Evolutionary conservation across 2,113 vertebrate genomes (phyloP).

Genomic region (Zeus faber): DNA sequence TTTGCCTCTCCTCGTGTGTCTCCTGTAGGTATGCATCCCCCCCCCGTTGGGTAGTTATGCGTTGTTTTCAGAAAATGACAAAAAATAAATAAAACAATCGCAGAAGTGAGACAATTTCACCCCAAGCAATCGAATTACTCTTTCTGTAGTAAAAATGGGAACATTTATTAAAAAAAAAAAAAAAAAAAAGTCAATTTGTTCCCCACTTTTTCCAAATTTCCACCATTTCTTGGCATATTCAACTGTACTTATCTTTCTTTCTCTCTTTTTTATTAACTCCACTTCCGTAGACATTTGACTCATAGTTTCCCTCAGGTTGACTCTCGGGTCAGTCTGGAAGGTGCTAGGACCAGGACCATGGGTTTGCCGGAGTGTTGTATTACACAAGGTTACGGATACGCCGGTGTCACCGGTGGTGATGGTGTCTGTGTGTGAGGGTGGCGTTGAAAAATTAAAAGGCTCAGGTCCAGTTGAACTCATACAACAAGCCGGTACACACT

Average conservation of each 20-base stretch:
- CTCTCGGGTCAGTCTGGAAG: conserved; percentile 17
- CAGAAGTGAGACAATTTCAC: too few species aligned
- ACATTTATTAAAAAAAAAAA: too few species aligned
- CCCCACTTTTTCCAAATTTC: neutral
- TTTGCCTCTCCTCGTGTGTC: too few species aligned
- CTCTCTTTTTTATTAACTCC: too few species aligned
- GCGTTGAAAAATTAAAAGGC: conserved; percentile 44
- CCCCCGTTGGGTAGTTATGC: too few species aligned
- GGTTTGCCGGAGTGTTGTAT: conserved; percentile 25
- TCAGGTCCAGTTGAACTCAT: neutral
- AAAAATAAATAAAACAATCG: too few species aligned
- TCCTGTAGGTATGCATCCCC: too few species aligned
- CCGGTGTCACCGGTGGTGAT: conserved; percentile 34
- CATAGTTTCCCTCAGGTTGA: conserved; percentile 17
- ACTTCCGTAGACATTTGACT: conserved; percentile 14
- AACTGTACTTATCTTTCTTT: neutral
- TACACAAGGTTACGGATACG: conserved; percentile 19
- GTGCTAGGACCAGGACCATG: conserved; percentile 7
- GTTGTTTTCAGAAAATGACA: too few species aligned
- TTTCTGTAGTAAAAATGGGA: too few species aligned
- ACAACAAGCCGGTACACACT: conserved; percentile 5
- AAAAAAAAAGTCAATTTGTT: too few species aligned
- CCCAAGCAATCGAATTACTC: too few species aligned
- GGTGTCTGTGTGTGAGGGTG: too few species aligned
- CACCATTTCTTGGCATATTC: neutral